phyloP scores from a whole-genome alignment of 2,797 vertebrate genomes.

The Saguinus oedipus region DNA sequence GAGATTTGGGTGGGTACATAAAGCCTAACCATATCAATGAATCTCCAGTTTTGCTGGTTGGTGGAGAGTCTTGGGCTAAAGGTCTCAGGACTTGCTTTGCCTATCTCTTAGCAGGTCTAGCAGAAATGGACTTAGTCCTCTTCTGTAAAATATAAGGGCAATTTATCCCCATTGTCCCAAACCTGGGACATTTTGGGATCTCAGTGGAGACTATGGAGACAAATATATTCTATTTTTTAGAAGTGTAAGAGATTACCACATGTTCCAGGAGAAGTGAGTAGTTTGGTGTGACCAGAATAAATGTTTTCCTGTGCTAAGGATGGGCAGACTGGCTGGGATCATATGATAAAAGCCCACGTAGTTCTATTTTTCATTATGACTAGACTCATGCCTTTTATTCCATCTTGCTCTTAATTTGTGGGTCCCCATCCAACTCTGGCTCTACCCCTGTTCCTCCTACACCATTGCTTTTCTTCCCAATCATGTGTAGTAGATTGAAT shows the following conservation, averaged over 20 bases:
- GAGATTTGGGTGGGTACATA: too few species aligned
- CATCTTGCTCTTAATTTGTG: background rate
- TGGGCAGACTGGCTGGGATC: background rate
- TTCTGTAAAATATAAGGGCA: background rate
- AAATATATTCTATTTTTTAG: background rate
- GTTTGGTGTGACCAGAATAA: background rate
- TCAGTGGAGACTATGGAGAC: background rate
- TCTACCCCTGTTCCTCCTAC: rapidly evolving
- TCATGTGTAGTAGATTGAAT: background rate
- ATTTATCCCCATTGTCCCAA: background rate
- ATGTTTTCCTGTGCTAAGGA: background rate
- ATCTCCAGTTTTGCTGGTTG: background rate
- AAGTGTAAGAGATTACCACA: background rate
- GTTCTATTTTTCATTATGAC: background rate
- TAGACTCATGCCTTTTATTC: background rate
- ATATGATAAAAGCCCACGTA: rapidly evolving
- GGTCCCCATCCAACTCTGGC: background rate
- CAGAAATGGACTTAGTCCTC: background rate
- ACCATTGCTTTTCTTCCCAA: background rate
- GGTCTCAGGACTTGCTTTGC: background rate
- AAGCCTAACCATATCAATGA: too few species aligned
- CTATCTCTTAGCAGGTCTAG: background rate
- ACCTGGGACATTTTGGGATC: background rate
- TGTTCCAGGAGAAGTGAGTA: background rate
- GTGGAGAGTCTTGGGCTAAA: background rate